These are phyloP conservation scores for Gobius niger DNA, from an alignment of 2,113 vertebrate genomes.

Conservation along the genomic window DNA sequence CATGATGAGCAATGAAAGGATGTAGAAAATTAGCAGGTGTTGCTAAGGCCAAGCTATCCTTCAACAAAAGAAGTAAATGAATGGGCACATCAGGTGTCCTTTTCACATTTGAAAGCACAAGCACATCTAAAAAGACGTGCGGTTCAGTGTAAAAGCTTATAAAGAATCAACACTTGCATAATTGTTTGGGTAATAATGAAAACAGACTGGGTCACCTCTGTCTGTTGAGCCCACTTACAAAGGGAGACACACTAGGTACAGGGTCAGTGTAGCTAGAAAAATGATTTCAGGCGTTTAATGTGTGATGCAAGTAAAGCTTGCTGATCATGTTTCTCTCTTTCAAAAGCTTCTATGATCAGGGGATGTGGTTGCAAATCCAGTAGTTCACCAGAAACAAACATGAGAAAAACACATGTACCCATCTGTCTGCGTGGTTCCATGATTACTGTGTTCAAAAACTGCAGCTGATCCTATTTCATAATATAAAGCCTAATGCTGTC, in stretches of 20 bases:
- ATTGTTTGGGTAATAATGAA: slow-evolving; percentile 62
- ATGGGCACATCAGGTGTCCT: slow-evolving; percentile 61
- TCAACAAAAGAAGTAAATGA: slow-evolving; percentile 50
- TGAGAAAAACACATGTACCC: slow-evolving; percentile 47
- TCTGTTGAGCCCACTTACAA: slow-evolving; percentile 43
- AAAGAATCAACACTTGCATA: slow-evolving; percentile 74
- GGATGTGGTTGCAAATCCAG: slow-evolving; percentile 76
- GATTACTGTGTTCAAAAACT: background rate
- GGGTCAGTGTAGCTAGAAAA: slow-evolving; percentile 38
- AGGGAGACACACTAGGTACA: slow-evolving; percentile 20
- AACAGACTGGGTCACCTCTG: slow-evolving; percentile 49
- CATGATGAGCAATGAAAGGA: slow-evolving; percentile 49
- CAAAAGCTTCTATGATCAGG: slow-evolving; percentile 78
- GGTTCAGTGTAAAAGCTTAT: slow-evolving; percentile 73
- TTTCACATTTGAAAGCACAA: slow-evolving; percentile 70
- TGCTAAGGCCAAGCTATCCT: slow-evolving; percentile 33
- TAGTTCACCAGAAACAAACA: slow-evolving; percentile 73
- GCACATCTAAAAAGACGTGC: slow-evolving; percentile 63
- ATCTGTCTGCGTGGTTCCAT: background rate
- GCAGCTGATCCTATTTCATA: background rate
- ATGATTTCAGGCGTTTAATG: slow-evolving; percentile 54
- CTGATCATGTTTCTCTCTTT: slow-evolving; percentile 58
- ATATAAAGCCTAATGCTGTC: too few relatives aligned
- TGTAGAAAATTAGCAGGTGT: slow-evolving; percentile 43
- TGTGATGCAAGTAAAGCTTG: slow-evolving; percentile 53